Evolutionary conservation across 2,888 invertebrate genomes (phyloP).

Genomic region (Noctua janthina): DNA sequence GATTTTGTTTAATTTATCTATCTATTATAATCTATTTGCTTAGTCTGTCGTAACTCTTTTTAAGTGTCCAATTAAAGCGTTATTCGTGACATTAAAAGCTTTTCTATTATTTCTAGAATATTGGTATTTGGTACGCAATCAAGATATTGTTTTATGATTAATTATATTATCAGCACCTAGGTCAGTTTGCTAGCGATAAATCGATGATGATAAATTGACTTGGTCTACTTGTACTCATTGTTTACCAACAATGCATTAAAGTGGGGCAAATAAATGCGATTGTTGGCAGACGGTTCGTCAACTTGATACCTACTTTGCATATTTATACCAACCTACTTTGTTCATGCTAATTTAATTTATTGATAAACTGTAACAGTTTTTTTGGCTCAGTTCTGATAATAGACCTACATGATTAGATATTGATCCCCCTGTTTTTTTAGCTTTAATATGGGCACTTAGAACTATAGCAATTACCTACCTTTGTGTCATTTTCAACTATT

Average conservation of each 20-base stretch:
- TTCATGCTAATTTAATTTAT: slow-evolving; percentile 10
- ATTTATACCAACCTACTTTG: slow-evolving; percentile 5
- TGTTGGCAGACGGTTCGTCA: slow-evolving; percentile 13
- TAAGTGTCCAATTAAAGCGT: slow-evolving; percentile 22
- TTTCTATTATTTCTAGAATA: slow-evolving; percentile 25
- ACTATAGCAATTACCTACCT: background rate
- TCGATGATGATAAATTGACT: slow-evolving; percentile 35
- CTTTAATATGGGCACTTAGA: background rate
- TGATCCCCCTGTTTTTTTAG: background rate
- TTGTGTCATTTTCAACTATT: background rate
- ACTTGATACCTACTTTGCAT: slow-evolving; percentile 25
- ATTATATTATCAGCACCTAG: slow-evolving; percentile 28
- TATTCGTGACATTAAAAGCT: slow-evolving; percentile 12
- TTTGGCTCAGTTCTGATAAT: background rate
- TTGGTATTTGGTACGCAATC: slow-evolving; percentile 16
- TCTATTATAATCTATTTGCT: slow-evolving; percentile 38
- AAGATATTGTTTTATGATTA: slow-evolving; percentile 16
- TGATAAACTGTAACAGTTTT: slow-evolving; percentile 12
- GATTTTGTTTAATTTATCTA: slow-evolving; percentile 38
- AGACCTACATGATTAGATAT: background rate
- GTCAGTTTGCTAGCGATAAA: slow-evolving; percentile 32
- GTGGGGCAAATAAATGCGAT: slow-evolving; percentile 36
- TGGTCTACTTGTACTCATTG: slow-evolving; percentile 48
- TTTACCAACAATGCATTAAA: slow-evolving; percentile 50
- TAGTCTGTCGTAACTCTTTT: slow-evolving; percentile 31